Percentiles rank a stretch among this genome's conserved stretches.
These are phyloP conservation scores for Pteropus alecto DNA, from an alignment of 2,113 vertebrate species.

Conservation along the genomic window DNA sequence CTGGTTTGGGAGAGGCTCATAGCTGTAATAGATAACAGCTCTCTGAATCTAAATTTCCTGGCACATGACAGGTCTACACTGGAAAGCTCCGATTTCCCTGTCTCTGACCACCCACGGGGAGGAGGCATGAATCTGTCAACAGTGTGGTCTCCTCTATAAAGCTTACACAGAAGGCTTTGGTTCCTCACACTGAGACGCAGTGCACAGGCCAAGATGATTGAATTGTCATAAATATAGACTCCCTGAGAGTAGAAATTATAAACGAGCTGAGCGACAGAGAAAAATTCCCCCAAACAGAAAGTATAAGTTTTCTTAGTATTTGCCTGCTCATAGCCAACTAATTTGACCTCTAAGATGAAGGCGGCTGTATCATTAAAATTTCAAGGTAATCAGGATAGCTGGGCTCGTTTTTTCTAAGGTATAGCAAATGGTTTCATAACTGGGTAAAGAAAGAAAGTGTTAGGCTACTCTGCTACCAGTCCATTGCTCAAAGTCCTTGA, in stretches of 20 bases:
- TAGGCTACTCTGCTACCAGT: neutral
- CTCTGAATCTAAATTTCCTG: slow-evolving; percentile 35
- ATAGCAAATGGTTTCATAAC: neutral
- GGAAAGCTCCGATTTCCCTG: slow-evolving; percentile 37
- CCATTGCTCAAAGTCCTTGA: neutral
- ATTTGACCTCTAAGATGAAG: neutral
- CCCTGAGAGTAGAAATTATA: slow-evolving; percentile 27
- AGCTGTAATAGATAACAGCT: slow-evolving; percentile 59
- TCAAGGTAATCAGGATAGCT: neutral
- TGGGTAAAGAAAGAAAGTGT: neutral
- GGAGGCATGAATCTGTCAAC: slow-evolving; percentile 29
- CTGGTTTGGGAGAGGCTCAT: slow-evolving; percentile 12
- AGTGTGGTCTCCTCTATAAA: neutral
- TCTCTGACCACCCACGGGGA: slow-evolving; percentile 53
- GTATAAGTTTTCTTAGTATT: neutral
- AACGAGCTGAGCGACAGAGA: neutral
- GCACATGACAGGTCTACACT: neutral
- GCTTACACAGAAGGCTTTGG: neutral
- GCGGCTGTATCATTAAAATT: neutral
- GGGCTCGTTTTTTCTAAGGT: neutral
- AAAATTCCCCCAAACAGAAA: neutral
- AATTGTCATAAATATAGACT: slow-evolving; percentile 36
- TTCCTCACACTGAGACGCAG: neutral
- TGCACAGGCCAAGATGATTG: neutral
- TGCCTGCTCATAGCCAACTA: neutral